Base-by-base conservation (phyloP, 2,113 vertebrate species). In the Laterallus jamaicensis region DNA sequence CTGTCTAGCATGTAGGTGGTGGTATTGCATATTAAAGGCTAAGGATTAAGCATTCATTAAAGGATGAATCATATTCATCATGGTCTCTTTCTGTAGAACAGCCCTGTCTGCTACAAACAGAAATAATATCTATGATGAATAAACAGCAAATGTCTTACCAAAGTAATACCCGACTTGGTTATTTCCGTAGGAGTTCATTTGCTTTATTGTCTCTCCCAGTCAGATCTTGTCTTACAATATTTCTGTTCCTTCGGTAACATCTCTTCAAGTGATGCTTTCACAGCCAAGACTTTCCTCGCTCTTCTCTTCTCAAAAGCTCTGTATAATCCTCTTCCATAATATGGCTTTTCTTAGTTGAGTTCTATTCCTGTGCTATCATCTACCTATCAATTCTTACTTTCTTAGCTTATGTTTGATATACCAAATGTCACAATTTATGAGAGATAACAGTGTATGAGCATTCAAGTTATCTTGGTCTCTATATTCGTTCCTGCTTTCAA, bases 11-110 rank as follows among this genome's bases (percentile, higher is more conserved):
- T 47, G 40, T 56, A 75, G 79, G 63, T 71, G 52, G 39, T 64
- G 32, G 39, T 31, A 58, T 71, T 56, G 35, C 12, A 6, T 49
- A 81, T 80, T 94, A 90, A 92, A 90, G 79, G 49, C 82, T 86
- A 71, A 68, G 56, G 64, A 92, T 93, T 94, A 96, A 70, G 56
- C 79, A 83, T 88, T 95, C 81, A 87, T 95, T 96, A 93, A 84
- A 62, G 77, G 86, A 92, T 92, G 86, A 96, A 89, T 95, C 84
- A 93, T 82, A 76, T 85, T 89, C 83, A 91, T 97, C 89, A 93
- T n/a, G 35, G 39, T 66, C 50, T 92, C 8, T 88, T 73, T 84
- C 66, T 82, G 35, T 71, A 86, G 56, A 95, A 29, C 60, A 92
- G 25, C 60, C 20, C 60, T 81, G 40, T 92, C 80, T 83, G 50